phyloP scores from a whole-genome alignment of 2,797 vertebrate genomes.

The Clarias laeviceps region DNA sequence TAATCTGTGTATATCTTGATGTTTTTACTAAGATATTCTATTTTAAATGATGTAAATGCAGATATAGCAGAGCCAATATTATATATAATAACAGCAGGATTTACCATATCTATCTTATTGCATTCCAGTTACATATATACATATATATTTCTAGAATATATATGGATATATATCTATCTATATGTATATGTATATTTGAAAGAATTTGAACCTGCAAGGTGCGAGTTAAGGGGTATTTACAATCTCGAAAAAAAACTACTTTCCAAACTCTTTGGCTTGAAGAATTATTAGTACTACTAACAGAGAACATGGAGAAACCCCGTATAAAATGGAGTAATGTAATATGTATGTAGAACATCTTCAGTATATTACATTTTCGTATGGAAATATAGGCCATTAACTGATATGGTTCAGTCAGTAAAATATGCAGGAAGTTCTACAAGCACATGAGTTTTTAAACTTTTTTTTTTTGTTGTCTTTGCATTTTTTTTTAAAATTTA shows the following conservation, averaged over 20 bases:
- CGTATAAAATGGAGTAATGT: not conserved
- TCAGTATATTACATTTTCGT: conserved; percentile 20
- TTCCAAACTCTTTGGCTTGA: conserved; percentile 66
- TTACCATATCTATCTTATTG: conserved; percentile 90
- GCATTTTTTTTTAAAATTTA: not conserved
- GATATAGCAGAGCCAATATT: conserved; percentile 89
- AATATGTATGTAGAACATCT: conserved; percentile 25
- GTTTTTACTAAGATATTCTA: conserved; percentile 99
- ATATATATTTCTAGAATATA: conserved; percentile 54
- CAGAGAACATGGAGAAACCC: conserved; percentile 30
- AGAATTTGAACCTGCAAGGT: conserved; percentile 85
- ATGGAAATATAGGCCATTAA: conserved; percentile 75
- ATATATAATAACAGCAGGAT: conserved; percentile 83
- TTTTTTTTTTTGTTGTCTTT: conserved; percentile 57
- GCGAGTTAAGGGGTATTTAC: conserved; percentile 83
- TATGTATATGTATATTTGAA: conserved; percentile 43
- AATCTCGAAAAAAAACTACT: conserved; percentile 81
- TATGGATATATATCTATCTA: conserved; percentile 42
- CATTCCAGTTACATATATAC: conserved; percentile 84
- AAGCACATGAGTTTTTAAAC: conserved; percentile 82
- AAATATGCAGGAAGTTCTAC: conserved; percentile 75
- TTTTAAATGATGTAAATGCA: conserved; percentile 99
- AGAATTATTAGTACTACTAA: conserved; percentile 71
- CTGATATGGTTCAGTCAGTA: conserved; percentile 75
- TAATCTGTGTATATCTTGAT: conserved; percentile 99